A percentile compares a stretch with the other conserved stretches of the same genome.
phyloP scores from a whole-genome alignment of 1,140 invertebrate species.

The Zaprionus ornatus region DNA sequence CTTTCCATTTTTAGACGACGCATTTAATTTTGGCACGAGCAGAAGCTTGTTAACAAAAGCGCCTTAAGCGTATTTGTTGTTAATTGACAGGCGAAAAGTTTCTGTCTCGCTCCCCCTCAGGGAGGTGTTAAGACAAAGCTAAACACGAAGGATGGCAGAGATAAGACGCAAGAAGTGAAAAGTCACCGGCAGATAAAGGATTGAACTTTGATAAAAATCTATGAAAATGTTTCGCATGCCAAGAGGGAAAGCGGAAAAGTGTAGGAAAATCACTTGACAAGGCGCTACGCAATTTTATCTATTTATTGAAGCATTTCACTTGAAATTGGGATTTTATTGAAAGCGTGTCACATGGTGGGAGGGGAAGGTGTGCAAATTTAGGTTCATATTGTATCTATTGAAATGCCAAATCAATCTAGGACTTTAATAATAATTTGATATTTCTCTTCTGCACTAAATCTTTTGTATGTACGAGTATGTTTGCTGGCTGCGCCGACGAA shows the following conservation, averaged over 20 bases:
- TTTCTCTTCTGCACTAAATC: background rate
- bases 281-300: background rate
- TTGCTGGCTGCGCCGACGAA: background rate
- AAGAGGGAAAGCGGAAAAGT: background rate
- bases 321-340: conserved; percentile 6
- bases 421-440: background rate
- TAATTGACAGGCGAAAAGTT: conserved; percentile 10
- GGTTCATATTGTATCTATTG: background rate
- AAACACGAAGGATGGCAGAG: conserved; percentile 4
- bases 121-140: background rate
- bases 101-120: background rate
- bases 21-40: background rate
- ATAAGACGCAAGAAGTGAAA: conserved; percentile 15
- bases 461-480: background rate
- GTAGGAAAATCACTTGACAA: conserved; percentile 9
- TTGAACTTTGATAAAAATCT: conserved; percentile 7
- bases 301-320: conserved; percentile 20
- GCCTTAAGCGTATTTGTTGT: conserved; percentile 10
- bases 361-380: background rate
- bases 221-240: conserved; percentile 22
- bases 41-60: conserved; percentile 20
- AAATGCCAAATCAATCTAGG: conserved; percentile 2
- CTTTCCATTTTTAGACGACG: background rate
- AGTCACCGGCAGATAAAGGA: conserved; percentile 18
- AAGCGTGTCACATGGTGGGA: background rate